phyloP scores from a whole-genome alignment of 2,888 invertebrate species.

The Dryobotodes eremita region DNA sequence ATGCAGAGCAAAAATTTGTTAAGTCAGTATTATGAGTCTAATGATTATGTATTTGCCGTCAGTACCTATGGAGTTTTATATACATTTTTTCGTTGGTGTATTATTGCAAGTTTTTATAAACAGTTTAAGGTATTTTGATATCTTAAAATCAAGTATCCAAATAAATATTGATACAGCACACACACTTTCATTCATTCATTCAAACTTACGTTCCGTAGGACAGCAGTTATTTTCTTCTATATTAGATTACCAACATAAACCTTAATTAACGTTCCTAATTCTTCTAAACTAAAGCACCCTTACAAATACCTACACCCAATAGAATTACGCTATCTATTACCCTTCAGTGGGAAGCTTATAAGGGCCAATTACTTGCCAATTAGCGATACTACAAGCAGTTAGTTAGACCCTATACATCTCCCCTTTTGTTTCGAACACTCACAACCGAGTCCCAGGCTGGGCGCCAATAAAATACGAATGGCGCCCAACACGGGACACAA shows the following conservation, averaged over 20 bases:
- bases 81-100: not conserved
- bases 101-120: not conserved
- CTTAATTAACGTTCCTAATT: not conserved
- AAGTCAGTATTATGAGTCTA: not conserved
- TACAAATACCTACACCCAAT: constrained; percentile 42
- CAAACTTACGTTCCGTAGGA: not conserved
- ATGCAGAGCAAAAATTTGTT: too few relatives aligned
- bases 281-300: constrained; percentile 19
- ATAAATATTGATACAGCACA: constrained; percentile 10
- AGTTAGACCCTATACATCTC: constrained; percentile 55
- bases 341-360: constrained; percentile 57
- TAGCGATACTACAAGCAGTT: constrained; percentile 67
- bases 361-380: constrained; percentile 66
- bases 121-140: not conserved
- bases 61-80: not conserved
- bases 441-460: constrained; percentile 29
- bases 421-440: constrained; percentile 48
- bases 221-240: not conserved
- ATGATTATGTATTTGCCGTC: not conserved
- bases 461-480: constrained; percentile 54
- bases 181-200: too few relatives aligned
- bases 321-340: constrained; percentile 62
- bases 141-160: not conserved
- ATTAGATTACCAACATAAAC: not conserved
- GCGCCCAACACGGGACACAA: constrained; percentile 48